These are phyloP conservation scores for Eurytoma adleriae DNA, from an alignment of 2,888 invertebrate species.

Conservation along the genomic window DNA sequence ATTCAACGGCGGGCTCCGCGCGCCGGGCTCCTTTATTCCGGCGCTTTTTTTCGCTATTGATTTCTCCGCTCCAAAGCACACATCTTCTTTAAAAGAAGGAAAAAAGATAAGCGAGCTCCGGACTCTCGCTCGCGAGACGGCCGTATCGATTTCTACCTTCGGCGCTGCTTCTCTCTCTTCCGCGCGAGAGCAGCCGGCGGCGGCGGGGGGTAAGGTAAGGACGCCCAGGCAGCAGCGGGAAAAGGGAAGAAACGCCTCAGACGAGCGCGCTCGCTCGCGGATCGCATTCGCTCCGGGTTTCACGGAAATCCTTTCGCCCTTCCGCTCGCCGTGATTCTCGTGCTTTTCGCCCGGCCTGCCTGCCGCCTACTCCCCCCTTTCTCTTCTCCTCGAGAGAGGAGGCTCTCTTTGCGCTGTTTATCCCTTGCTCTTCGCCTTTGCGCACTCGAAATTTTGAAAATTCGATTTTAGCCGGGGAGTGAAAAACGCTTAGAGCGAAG, in stretches of 20 bases:
- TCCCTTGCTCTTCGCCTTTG: background rate
- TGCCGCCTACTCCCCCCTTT: constrained; percentile 40
- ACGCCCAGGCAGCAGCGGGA: constrained; percentile 55
- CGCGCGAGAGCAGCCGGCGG: background rate
- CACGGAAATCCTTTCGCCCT: constrained; percentile 65
- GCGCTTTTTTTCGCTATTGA: constrained; percentile 32
- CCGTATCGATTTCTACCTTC: constrained; percentile 55
- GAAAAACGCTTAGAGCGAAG: background rate
- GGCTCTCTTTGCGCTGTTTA: constrained; percentile 5
- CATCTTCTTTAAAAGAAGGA: constrained; percentile 45
- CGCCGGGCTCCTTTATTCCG: background rate
- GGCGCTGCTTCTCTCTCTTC: background rate
- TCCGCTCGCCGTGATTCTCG: constrained; percentile 35
- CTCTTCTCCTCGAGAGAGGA: constrained; percentile 3
- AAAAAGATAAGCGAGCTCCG: constrained; percentile 46
- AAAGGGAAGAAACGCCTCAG: constrained; percentile 55
- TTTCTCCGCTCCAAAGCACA: constrained; percentile 45
- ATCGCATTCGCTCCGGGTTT: constrained; percentile 63
- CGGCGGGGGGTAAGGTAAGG: background rate
- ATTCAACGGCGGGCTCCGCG: background rate
- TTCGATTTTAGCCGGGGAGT: background rate
- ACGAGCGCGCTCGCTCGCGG: constrained; percentile 54
- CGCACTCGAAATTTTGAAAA: constrained; percentile 3
- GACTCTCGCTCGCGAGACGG: constrained; percentile 44
- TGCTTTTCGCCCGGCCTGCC: constrained; percentile 44